Evolutionary conservation across 2,797 vertebrate genomes (phyloP).

Genomic region (Streptopelia turtur): DNA sequence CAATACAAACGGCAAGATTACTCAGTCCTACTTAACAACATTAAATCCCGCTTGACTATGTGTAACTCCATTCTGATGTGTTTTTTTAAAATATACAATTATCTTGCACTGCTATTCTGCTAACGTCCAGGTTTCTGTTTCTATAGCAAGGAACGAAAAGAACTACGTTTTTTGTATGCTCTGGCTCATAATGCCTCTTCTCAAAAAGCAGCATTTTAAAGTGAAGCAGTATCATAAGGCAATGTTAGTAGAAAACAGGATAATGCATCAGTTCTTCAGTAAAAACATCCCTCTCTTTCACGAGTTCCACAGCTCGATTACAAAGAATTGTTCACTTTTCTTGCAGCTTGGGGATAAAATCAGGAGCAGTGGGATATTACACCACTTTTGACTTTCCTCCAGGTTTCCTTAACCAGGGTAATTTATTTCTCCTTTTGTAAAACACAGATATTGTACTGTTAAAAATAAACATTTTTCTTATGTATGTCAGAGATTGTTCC

Average conservation of each 20-base stretch:
- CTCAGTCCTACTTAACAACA: background rate
- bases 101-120: background rate
- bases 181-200: slow-evolving; percentile 24
- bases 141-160: background rate
- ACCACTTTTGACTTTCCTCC: background rate
- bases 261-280: background rate
- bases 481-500: background rate
- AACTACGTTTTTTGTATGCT: background rate
- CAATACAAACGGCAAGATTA: background rate
- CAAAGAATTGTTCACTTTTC: slow-evolving; percentile 23
- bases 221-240: slow-evolving; percentile 27
- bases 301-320: background rate
- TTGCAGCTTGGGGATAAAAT: slow-evolving; percentile 64
- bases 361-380: background rate
- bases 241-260: background rate
- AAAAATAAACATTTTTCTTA: background rate
- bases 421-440: slow-evolving; percentile 21
- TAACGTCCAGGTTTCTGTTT: background rate
- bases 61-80: background rate
- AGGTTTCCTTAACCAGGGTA: background rate
- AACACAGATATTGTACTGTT: background rate
- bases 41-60: background rate
- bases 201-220: background rate
- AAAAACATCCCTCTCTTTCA: background rate
- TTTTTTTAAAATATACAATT: background rate